Percentiles rank a stretch among this genome's conserved stretches.
Conservation (phyloP, 2,113 vertebrate genomes). For the Tinamus guttatus region DNA sequence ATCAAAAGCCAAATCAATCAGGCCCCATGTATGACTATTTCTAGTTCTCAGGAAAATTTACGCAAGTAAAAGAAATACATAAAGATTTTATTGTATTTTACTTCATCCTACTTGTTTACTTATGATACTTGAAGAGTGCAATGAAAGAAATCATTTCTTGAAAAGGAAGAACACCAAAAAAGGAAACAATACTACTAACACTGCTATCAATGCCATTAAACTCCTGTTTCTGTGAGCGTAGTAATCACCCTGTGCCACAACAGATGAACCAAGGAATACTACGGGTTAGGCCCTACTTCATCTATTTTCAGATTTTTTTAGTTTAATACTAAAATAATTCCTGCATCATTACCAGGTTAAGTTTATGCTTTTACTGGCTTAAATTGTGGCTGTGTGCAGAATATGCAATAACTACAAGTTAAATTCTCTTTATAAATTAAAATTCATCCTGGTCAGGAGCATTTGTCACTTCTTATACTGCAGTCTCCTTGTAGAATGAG, state of each 20-base stretch:
- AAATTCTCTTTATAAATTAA: neutral
- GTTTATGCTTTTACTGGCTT: neutral
- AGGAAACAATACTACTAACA: neutral
- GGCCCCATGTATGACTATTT: neutral
- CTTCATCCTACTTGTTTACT: neutral
- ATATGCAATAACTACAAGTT: neutral
- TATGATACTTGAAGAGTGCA: neutral
- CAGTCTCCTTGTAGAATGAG: neutral
- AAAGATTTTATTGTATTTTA: neutral
- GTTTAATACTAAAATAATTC: neutral
- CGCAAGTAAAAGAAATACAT: neutral
- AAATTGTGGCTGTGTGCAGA: neutral
- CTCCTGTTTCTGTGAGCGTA: neutral
- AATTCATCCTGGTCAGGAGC: neutral
- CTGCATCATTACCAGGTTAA: neutral
- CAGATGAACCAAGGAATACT: neutral
- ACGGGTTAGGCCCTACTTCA: neutral
- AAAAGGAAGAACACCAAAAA: neutral
- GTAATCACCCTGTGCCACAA: neutral
- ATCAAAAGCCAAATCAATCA: accelerated
- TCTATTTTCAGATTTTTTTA: neutral
- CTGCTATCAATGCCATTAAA: neutral
- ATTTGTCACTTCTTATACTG: neutral
- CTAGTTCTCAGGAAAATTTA: neutral
- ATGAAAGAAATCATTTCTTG: neutral